These are phyloP conservation scores for Brachionus calyciflorus DNA, from an alignment of 1,140 invertebrate genomes.

Conservation along the genomic window DNA sequence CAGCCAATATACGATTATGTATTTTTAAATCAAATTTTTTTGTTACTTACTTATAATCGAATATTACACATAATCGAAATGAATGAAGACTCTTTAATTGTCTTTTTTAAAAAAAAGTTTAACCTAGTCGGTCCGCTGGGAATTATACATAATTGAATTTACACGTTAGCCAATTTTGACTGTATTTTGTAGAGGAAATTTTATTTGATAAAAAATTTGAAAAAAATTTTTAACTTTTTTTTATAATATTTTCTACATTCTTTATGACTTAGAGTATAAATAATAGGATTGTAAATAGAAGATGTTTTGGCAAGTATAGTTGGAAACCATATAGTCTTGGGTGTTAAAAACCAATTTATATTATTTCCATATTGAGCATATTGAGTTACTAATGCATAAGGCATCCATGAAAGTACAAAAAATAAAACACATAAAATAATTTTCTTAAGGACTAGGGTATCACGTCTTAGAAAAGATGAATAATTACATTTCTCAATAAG, in stretches of 20 bases:
- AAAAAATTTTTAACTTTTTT: not conserved
- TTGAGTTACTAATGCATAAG: not conserved
- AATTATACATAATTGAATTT: too few relatives aligned
- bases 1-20: too few relatives aligned
- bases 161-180: too few relatives aligned
- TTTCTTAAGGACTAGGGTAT: not conserved
- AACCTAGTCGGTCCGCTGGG: too few relatives aligned
- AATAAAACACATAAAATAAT: not conserved
- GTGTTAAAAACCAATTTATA: not conserved
- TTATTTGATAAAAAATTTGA: not conserved
- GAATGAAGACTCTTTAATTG: too few relatives aligned
- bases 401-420: not conserved
- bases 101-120: too few relatives aligned
- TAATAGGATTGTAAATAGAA: constrained; percentile 5
- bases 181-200: too few relatives aligned
- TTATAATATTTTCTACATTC: not conserved
- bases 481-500: not conserved
- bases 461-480: not conserved
- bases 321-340: not conserved
- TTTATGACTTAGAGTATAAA: not conserved
- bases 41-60: too few relatives aligned
- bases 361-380: not conserved
- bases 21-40: too few relatives aligned
- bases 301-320: not conserved
- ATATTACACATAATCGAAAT: too few relatives aligned